These are phyloP conservation scores for Adrianichthys oophorus DNA, from an alignment of 2,797 vertebrate genomes.

Conservation along the genomic window DNA sequence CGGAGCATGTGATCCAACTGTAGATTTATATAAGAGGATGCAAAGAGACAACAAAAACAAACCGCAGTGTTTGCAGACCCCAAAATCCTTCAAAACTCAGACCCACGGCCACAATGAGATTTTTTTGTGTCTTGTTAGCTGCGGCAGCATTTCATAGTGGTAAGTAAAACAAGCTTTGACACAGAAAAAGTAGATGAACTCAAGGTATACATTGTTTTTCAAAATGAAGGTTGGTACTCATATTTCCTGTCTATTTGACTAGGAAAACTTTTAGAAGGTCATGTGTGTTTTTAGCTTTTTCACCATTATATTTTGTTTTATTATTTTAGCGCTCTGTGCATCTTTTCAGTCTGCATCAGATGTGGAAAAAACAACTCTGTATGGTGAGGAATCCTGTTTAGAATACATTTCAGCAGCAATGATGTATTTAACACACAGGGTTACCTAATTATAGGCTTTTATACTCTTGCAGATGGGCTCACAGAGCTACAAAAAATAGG, in stretches of 20 bases:
- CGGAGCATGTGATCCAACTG: slow-evolving; percentile 70
- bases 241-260: neutral
- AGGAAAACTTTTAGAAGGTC: neutral
- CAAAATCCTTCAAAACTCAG: slow-evolving; percentile 18
- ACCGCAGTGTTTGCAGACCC: neutral
- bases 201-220: neutral
- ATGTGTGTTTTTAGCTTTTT: neutral
- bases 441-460: neutral
- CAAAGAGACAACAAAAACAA: slow-evolving; percentile 24
- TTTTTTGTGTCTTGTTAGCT: slow-evolving; percentile 61
- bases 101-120: slow-evolving; percentile 65
- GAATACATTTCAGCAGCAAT: neutral
- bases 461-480: slow-evolving; percentile 45
- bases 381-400: slow-evolving; percentile 51
- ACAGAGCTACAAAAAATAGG: slow-evolving; percentile 68
- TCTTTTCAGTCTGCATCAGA: slow-evolving; percentile 64
- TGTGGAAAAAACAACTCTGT: slow-evolving; percentile 25
- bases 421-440: neutral
- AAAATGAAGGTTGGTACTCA: neutral
- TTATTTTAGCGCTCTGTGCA: slow-evolving; percentile 59
- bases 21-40: slow-evolving; percentile 64
- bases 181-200: neutral
- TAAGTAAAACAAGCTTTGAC: slow-evolving; percentile 45
- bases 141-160: slow-evolving; percentile 66
- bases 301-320: slow-evolving; percentile 3